Base-by-base conservation (phyloP, 37 sponge, comb jelly and placozoan species). In the Diacarnus erythraeanus region DNA sequence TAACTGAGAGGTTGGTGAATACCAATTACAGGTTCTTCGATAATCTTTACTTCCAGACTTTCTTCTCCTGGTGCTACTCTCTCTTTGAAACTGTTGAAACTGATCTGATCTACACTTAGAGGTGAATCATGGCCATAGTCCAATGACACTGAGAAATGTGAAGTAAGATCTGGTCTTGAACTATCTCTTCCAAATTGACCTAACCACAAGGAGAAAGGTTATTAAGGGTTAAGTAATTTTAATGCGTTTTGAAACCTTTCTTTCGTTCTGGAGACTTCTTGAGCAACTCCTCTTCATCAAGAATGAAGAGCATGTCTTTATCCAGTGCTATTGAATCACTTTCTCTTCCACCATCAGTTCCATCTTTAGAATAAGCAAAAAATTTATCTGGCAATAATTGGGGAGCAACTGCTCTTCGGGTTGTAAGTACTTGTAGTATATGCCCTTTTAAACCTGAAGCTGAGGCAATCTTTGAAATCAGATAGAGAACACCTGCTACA, bases 51-150 rank as follows among this genome's bases (percentile, higher is more conserved):
- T 2, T 65, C 34, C 2, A 42, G 12, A 8, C 34, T 20, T 35
- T 54, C 72, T 9, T 69, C 56, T 30, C 66, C 66, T 31, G 66
- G 33, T 65, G 66, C 66, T 34, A 65, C 17, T 33, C 37, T 80
- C 27, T 70, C 77, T 57, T 80, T 80, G 42, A 80, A 38, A 27
- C 42, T 80, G 72, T 71, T 58, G 42, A 80, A 80, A 57, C 57
- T 80, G 71, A 80, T 80, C 60, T 80, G 81, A 4, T 80, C 81
- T 10, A 70, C 42, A 38, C 42, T 41, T 42, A 80, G 40, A 0
- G 81, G 81, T 5, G 81, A 80, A 15, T 80, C 81, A n/a, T 71
- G 26, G 15, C 81, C 81, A 59, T 71, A 80, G 59, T 80, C 81
- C 38, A 80, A 72, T 23, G 81, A 80, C 30, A 80, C 59, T 5